These are phyloP conservation scores for Microchirus variegatus DNA, from an alignment of 2,797 vertebrate species.

Conservation along the genomic window DNA sequence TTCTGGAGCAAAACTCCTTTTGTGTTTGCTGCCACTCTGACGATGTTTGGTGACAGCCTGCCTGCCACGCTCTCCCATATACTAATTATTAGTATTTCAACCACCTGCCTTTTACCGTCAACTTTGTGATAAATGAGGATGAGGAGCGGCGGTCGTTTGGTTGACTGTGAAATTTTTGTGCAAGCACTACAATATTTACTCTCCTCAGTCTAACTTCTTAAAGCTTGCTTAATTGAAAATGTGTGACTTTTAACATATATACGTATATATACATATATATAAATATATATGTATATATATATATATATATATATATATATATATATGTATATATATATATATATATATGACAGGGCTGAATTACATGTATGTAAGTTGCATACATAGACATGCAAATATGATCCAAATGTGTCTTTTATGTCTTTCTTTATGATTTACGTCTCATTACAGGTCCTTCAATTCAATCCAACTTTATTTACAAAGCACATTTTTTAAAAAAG, in stretches of 20 bases:
- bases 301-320: not conserved
- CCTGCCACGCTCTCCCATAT: slow-evolving; percentile 5
- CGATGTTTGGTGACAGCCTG: slow-evolving; percentile 30
- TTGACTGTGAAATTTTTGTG: not conserved
- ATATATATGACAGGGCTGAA: not conserved
- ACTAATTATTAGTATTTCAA: slow-evolving; percentile 15
- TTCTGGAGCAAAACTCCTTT: slow-evolving; percentile 20
- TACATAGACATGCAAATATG: too few relatives aligned
- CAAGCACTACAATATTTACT: too few relatives aligned
- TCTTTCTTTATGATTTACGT: too few relatives aligned
- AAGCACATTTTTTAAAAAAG: too few relatives aligned
- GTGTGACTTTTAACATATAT: not conserved
- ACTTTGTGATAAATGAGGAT: not conserved
- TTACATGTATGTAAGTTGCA: slow-evolving; percentile 15
- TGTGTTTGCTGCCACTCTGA: slow-evolving; percentile 22
- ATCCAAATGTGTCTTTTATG: too few relatives aligned
- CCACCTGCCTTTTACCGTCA: slow-evolving; percentile 13
- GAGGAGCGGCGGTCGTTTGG: slow-evolving; percentile 1
- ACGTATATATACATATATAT: too few relatives aligned
- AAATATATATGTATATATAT: not conserved
- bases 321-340: not conserved
- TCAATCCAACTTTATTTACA: too few relatives aligned
- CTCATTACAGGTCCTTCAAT: too few relatives aligned
- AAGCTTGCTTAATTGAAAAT: too few relatives aligned
- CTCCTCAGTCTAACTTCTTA: too few relatives aligned